A percentile compares a stretch with the other conserved stretches of the same genome.
Conservation (phyloP, 1,140 invertebrate genomes). For the Scaptodrosophila lebanonensis region DNA sequence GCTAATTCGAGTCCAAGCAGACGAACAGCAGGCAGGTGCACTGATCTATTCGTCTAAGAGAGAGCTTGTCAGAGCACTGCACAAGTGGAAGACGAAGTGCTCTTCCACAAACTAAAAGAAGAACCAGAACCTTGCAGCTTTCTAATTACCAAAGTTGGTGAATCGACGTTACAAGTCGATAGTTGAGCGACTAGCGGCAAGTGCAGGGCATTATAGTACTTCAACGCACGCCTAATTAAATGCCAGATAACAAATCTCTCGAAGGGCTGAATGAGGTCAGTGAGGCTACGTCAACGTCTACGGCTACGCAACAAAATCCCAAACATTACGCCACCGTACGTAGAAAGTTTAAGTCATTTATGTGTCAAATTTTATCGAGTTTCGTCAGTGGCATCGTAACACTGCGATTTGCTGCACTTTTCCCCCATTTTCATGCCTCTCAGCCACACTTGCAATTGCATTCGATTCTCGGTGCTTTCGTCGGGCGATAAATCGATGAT, state of each 20-base stretch:
- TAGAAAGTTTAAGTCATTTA: conserved; percentile 40
- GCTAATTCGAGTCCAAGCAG: conserved; percentile 42
- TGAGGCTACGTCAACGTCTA: conserved; percentile 22
- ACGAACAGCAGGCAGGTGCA: conserved; percentile 12
- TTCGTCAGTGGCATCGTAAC: conserved; percentile 53
- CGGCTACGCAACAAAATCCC: conserved; percentile 44
- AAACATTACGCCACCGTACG: conserved; percentile 31
- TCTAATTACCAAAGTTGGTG: conserved; percentile 41
- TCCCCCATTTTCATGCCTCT: conserved; percentile 48
- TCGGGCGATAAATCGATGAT: conserved; percentile 27
- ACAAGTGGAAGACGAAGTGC: background rate
- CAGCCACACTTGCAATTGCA: conserved; percentile 35
- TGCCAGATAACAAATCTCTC: conserved; percentile 56
- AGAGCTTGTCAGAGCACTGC: background rate
- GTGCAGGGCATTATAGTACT: conserved; percentile 40
- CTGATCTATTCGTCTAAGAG: conserved; percentile 17
- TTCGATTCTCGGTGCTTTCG: conserved; percentile 20
- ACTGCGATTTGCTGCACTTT: conserved; percentile 65
- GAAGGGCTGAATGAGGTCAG: conserved; percentile 50
- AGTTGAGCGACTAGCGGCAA: conserved; percentile 1
- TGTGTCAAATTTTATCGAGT: conserved; percentile 41
- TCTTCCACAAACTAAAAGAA: background rate
- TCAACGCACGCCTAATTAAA: conserved; percentile 66
- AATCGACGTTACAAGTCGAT: conserved; percentile 14
- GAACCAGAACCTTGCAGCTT: conserved; percentile 32